Percentiles rank a stretch among this genome's conserved stretches.
Evolutionary conservation across 2,888 invertebrate species (phyloP).

Genomic region (Agrochola litura): DNA sequence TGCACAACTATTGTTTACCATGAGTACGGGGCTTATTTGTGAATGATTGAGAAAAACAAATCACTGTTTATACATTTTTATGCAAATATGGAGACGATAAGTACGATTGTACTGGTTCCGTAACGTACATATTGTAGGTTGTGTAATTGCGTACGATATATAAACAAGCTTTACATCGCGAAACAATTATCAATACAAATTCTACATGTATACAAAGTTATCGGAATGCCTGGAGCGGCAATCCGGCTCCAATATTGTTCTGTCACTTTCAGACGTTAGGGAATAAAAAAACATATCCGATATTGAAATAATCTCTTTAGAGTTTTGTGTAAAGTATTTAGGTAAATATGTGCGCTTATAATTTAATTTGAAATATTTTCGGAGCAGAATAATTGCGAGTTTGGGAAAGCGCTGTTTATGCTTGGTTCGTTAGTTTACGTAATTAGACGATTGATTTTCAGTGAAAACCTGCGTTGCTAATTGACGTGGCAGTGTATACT

Average conservation of each 20-base stretch:
- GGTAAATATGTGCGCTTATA: conserved; percentile 20
- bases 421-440: conserved; percentile 49
- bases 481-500: conserved; percentile 17
- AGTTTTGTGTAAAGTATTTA: conserved; percentile 9
- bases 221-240: conserved; percentile 52
- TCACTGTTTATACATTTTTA: background rate
- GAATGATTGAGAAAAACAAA: background rate
- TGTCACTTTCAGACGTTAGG: conserved; percentile 58
- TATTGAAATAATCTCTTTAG: conserved; percentile 29
- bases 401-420: conserved; percentile 26
- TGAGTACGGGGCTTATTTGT: background rate
- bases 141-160: background rate
- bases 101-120: background rate
- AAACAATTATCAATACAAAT: conserved; percentile 48
- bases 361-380: conserved; percentile 41
- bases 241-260: conserved; percentile 54
- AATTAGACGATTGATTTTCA: conserved; percentile 55
- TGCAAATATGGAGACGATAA: background rate
- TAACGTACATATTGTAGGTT: background rate
- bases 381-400: conserved; percentile 31
- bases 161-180: background rate
- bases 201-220: conserved; percentile 27
- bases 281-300: conserved; percentile 19
- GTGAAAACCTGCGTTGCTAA: conserved; percentile 38
- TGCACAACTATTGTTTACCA: background rate